Evolutionary conservation across 2,797 vertebrate genomes (phyloP), one percentile per base, ranked within the genome.

Genomic region (Pseudochaenichthys georgianus): DNA sequence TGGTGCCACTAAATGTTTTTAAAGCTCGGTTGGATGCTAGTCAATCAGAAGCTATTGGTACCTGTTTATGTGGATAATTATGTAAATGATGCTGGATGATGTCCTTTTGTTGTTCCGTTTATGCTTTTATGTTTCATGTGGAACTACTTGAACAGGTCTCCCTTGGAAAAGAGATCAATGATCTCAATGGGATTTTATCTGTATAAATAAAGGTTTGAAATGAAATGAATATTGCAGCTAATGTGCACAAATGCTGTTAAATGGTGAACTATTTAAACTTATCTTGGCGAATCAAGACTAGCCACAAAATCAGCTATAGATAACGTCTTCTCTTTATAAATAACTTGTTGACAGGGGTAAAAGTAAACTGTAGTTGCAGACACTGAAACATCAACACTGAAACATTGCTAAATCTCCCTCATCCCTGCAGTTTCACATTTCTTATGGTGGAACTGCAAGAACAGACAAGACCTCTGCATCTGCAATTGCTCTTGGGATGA

Each of bases 391-490:
- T 73, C 3, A 11, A 23, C 41, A 57, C 46, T 52, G 17, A 79
- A 15, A 46, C 28, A 52, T 67, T 65, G 19, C 57, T 42, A 11
- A 45, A 9, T 38, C 9, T 51, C 23, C 61, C 46, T 51, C 31
- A 19, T 66, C 15, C 31, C 66, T 52, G 15, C n/a, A 62, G 16
- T 69, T 42, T 31, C 19, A 78, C 64, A 64, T 19, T 63, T 66
- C 53, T 82, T 57, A 76, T 64, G 47, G 57, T 62, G 47, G 60
- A 52, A 64, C 38, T 41, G 58, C 90, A 90, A 82, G 89, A 92
- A 72, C 72, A 82, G 84, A 82, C 87, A 88, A 63, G 85, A 71
- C 19, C 17, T 55, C 47, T 68, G 57, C 50, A 17, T 73, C 61
- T 61, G 7, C 51, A 34, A 60, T 16, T 69, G 63, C 45, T 66